Conservation (phyloP, 2,888 invertebrate genomes). For the Drosophila bunnanda region DNA sequence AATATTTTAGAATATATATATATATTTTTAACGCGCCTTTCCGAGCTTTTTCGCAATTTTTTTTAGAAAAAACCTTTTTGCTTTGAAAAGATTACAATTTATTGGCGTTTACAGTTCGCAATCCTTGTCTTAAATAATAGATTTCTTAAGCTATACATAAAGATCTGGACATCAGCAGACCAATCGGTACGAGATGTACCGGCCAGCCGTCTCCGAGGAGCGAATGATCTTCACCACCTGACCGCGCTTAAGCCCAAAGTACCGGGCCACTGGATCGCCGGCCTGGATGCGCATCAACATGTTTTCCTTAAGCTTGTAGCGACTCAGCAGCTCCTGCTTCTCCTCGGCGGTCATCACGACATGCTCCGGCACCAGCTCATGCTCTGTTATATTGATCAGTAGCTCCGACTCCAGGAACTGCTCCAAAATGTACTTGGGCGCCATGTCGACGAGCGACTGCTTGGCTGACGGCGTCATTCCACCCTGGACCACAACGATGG, state of each 20-base stretch:
- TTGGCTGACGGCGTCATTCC: constrained; percentile 99
- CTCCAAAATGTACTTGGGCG: constrained; percentile 99
- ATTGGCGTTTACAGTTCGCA: constrained; percentile 4
- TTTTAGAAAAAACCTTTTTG: not conserved
- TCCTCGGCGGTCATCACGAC: constrained; percentile 99
- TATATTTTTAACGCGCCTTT: not conserved
- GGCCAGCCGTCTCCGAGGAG: constrained; percentile 98
- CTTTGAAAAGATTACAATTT: constrained; percentile 16
- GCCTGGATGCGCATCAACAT: constrained; percentile 99
- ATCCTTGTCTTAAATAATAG: constrained; percentile 30
- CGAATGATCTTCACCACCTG: constrained; percentile 99
- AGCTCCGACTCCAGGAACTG: constrained; percentile 97
- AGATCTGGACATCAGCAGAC: constrained; percentile 88
- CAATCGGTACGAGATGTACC: constrained; percentile 98
- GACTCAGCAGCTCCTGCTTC: constrained; percentile 96
- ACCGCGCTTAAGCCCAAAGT: constrained; percentile 98
- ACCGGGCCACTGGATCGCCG: constrained; percentile 98
- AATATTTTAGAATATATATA: not conserved
- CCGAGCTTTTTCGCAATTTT: not conserved
- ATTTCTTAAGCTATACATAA: constrained; percentile 27
- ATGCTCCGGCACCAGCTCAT: constrained; percentile 99
- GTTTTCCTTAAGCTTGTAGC: constrained; percentile 98
- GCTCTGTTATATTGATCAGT: constrained; percentile 98
- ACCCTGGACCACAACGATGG: constrained; percentile 98
- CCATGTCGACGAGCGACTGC: constrained; percentile 98